Conservation (phyloP, 2,797 vertebrate species). For the Anas bernieri region DNA sequence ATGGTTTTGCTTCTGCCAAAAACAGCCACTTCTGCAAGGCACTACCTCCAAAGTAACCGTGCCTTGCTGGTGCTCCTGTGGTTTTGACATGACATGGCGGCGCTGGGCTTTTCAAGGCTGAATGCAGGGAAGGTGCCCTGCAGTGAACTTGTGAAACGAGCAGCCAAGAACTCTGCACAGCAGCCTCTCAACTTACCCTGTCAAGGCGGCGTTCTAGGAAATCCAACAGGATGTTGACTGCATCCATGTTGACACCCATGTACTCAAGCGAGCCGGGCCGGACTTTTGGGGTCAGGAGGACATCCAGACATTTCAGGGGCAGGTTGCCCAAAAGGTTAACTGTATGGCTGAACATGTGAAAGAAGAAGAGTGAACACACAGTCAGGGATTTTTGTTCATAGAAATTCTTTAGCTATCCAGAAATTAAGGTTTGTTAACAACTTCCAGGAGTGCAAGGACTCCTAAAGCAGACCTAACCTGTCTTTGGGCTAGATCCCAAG, state of each 20-base stretch:
- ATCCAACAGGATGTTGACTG: constrained; percentile 85
- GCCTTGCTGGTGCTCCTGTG: neutral
- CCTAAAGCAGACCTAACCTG: accelerated
- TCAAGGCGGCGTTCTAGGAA: constrained; percentile 91
- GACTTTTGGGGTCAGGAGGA: constrained; percentile 87
- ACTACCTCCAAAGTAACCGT: accelerated
- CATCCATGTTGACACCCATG: constrained; percentile 94
- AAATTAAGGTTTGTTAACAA: accelerated
- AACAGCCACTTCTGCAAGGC: neutral
- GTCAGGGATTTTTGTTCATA: neutral
- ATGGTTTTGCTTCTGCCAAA: neutral
- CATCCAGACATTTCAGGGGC: constrained; percentile 89
- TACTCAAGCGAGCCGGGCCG: constrained; percentile 87
- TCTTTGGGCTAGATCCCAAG: neutral
- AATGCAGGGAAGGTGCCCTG: neutral
- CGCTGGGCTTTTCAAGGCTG: neutral
- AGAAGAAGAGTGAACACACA: neutral
- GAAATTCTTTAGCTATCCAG: neutral
- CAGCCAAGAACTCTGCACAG: neutral
- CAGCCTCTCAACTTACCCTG: constrained; percentile 77
- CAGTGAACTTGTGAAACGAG: neutral
- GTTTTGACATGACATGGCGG: neutral
- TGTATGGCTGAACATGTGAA: constrained; percentile 78
- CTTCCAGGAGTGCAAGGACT: neutral
- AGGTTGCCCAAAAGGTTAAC: constrained; percentile 92